These are phyloP conservation scores for Mantis religiosa DNA, from an alignment of 2,888 invertebrate species.

Conservation along the genomic window DNA sequence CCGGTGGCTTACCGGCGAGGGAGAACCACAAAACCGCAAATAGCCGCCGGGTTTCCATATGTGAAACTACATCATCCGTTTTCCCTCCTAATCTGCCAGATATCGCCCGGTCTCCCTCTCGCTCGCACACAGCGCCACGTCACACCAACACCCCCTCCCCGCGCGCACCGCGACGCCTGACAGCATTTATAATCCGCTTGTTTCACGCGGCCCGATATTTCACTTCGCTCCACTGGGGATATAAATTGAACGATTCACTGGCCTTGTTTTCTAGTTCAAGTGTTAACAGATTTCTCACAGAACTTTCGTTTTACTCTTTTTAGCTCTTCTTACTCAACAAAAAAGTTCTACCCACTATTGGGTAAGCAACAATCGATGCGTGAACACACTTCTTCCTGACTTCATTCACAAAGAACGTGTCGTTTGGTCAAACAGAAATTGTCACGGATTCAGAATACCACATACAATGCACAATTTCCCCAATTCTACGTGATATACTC, in stretches of 20 bases:
- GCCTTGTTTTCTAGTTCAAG: background rate
- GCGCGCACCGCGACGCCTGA: background rate
- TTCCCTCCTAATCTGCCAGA: conserved; percentile 22
- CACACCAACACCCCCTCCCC: background rate
- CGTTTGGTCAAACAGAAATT: too few species aligned
- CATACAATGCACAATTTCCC: too few species aligned
- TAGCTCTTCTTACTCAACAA: background rate
- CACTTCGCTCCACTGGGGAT: conserved; percentile 1
- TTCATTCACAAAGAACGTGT: too few species aligned
- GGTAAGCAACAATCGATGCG: too few species aligned
- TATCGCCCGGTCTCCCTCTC: background rate
- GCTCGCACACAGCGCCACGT: background rate
- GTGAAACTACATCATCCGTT: conserved; percentile 25
- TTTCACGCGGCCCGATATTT: background rate
- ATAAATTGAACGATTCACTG: background rate
- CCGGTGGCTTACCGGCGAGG: conserved; percentile 10
- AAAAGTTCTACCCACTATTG: background rate
- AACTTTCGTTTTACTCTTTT: background rate
- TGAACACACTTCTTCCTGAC: too few species aligned
- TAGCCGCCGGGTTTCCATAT: conserved; percentile 23
- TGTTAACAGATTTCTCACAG: background rate
- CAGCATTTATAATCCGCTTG: conserved; percentile 3
- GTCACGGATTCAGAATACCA: too few species aligned
- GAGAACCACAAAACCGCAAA: conserved; percentile 22
- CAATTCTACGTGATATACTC: too few species aligned